phyloP scores from a whole-genome alignment of 2,797 vertebrate species.

The Cirrhinus mrigala region DNA sequence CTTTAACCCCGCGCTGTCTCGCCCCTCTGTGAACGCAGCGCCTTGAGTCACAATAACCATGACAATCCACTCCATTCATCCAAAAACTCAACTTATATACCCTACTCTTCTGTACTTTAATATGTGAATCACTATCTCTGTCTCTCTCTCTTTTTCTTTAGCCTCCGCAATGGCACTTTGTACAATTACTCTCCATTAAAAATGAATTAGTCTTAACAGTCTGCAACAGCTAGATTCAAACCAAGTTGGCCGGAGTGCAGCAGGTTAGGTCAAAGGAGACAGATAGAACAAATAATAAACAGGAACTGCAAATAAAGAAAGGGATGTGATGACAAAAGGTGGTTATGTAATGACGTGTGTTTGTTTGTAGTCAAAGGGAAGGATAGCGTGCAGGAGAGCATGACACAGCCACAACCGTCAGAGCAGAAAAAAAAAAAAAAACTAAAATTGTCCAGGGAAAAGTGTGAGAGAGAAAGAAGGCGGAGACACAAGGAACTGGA shows the following conservation, averaged over 20 bases:
- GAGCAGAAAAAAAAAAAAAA: constrained; percentile 53
- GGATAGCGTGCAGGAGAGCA: constrained; percentile 35
- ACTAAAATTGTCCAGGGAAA: constrained; percentile 46
- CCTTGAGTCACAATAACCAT: constrained; percentile 10
- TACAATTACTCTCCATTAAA: constrained; percentile 75
- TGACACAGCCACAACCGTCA: constrained; percentile 46
- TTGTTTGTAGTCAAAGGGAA: not conserved
- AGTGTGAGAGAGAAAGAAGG: constrained; percentile 35
- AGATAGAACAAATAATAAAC: constrained; percentile 20
- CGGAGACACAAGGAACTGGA: constrained; percentile 21
- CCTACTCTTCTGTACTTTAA: constrained; percentile 21
- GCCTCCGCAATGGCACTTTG: constrained; percentile 66
- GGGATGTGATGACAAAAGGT: constrained; percentile 16
- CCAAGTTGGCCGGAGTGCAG: constrained; percentile 7
- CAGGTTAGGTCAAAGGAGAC: constrained; percentile 32
- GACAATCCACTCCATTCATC: constrained; percentile 34
- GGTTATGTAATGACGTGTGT: not conserved
- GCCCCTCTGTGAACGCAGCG: constrained; percentile 24
- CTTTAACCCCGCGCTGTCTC: constrained; percentile 43
- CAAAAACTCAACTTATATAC: constrained; percentile 33
- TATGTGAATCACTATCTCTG: constrained; percentile 15
- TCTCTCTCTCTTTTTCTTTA: constrained; percentile 18
- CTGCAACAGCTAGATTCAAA: constrained; percentile 33
- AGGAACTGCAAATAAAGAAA: not conserved
- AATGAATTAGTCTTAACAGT: constrained; percentile 74